Evolutionary conservation across 2,888 invertebrate genomes (phyloP).

Genomic region (Didymodactylos carnosus): DNA sequence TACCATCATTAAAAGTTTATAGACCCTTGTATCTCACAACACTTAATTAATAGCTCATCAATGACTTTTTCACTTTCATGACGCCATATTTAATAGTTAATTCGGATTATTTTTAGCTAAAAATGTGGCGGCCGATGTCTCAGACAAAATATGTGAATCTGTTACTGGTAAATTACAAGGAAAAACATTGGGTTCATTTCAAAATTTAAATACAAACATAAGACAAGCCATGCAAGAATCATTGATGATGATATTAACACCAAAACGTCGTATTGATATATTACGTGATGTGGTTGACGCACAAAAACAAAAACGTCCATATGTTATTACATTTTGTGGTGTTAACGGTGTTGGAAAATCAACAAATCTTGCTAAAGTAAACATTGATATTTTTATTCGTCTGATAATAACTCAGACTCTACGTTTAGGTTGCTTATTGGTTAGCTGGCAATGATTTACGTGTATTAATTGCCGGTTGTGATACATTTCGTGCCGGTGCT

Average conservation of each 20-base stretch:
- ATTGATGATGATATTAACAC: slow-evolving; percentile 75
- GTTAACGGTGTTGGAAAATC: slow-evolving; percentile 98
- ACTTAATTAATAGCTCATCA: too few species aligned
- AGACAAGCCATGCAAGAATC: slow-evolving; percentile 69
- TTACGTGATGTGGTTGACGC: slow-evolving; percentile 82
- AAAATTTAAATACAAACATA: slow-evolving; percentile 63
- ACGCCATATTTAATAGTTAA: slow-evolving; percentile 10
- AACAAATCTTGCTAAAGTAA: slow-evolving; percentile 90
- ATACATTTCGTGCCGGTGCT: slow-evolving; percentile 95
- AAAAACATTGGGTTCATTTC: slow-evolving; percentile 56
- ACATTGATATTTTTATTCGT: too few species aligned
- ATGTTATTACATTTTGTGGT: slow-evolving; percentile 86
- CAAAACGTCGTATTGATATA: slow-evolving; percentile 80
- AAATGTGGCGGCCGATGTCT: slow-evolving; percentile 90
- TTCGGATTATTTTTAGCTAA: too few species aligned
- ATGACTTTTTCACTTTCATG: background rate
- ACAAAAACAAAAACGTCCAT: slow-evolving; percentile 55
- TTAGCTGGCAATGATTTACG: slow-evolving; percentile 83
- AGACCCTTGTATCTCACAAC: too few species aligned
- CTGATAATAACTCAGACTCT: slow-evolving; percentile 36
- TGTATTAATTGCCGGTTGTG: slow-evolving; percentile 92
- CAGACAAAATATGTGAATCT: slow-evolving; percentile 74
- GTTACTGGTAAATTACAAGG: slow-evolving; percentile 73
- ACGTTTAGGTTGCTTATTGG: slow-evolving; percentile 94
- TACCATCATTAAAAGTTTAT: too few species aligned